phyloP scores from a whole-genome alignment of 1,140 invertebrate species.

The Ylistrum balloti region DNA sequence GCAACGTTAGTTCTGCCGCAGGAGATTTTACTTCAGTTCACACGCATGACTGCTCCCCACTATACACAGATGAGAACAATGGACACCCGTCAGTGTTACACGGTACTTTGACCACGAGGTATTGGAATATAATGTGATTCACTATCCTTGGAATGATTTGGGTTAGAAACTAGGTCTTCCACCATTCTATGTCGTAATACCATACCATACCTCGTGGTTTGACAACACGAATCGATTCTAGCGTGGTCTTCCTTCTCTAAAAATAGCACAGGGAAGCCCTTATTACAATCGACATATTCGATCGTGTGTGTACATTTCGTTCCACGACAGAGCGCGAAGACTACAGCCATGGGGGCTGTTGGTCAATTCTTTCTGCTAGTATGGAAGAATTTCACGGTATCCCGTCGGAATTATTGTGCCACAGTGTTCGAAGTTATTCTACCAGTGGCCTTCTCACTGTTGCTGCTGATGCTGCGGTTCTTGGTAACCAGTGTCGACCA shows the following conservation, averaged over 20 bases:
- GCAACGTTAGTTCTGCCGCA: background rate
- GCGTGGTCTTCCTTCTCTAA: background rate
- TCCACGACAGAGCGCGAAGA: no score
- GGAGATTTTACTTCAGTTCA: background rate
- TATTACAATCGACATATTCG: background rate
- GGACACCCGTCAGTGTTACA: background rate
- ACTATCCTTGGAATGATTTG: background rate
- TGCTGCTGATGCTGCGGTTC: slow-evolving; percentile 37
- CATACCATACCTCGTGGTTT: background rate
- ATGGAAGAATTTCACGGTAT: slow-evolving; percentile 31
- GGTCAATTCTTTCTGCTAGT: background rate
- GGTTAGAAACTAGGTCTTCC: background rate
- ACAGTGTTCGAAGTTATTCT: background rate
- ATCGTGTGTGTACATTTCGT: background rate
- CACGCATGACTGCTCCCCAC: background rate
- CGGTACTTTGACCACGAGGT: background rate
- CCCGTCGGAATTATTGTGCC: slow-evolving; percentile 19
- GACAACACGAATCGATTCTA: background rate
- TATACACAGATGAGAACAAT: background rate
- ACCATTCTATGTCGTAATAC: background rate
- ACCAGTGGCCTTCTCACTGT: background rate
- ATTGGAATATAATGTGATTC: background rate
- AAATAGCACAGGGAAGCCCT: background rate
- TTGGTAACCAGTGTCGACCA: slow-evolving; percentile 5
- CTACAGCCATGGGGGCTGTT: background rate